Conservation (phyloP, 2,888 invertebrate genomes). For the Cheilosia variabilis region DNA sequence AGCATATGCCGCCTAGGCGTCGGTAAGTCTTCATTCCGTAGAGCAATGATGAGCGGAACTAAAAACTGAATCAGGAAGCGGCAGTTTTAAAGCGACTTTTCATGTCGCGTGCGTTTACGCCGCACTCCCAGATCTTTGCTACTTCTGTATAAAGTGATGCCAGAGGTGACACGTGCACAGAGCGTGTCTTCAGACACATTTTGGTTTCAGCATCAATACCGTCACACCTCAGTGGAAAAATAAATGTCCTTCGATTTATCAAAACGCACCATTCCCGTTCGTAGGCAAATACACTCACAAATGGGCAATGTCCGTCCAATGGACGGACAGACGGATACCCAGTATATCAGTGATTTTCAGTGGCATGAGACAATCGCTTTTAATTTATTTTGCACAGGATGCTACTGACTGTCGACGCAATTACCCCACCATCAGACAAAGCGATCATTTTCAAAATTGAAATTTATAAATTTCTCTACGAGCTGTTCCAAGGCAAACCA, state of each 20-base stretch:
- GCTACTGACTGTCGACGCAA: constrained; percentile 65
- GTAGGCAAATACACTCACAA: constrained; percentile 21
- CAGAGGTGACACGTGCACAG: constrained; percentile 61
- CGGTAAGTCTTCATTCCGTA: neutral
- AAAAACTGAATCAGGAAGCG: constrained; percentile 58
- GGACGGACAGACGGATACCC: constrained; percentile 2
- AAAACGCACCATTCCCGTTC: constrained; percentile 49
- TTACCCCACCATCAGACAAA: constrained; percentile 52
- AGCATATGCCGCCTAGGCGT: constrained; percentile 40
- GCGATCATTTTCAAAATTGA: constrained; percentile 60
- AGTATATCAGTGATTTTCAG: constrained; percentile 16
- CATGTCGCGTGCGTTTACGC: constrained; percentile 60
- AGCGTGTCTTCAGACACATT: constrained; percentile 56
- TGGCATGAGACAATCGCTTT: constrained; percentile 68
- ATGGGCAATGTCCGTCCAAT: constrained; percentile 45
- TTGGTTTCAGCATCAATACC: constrained; percentile 38
- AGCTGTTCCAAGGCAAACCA: constrained; percentile 40
- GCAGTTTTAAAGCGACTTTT: constrained; percentile 67
- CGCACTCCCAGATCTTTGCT: constrained; percentile 1
- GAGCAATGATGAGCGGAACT: constrained; percentile 65
- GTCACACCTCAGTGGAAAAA: constrained; percentile 42
- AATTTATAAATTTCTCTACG: constrained; percentile 63
- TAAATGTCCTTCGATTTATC: constrained; percentile 66
- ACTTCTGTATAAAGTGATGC: constrained; percentile 35
- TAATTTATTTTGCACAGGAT: constrained; percentile 74